A percentile compares a stretch with the other conserved stretches of the same genome.
These are phyloP conservation scores for Centropus bengalensis DNA, from an alignment of 2,113 vertebrate species.

Conservation along the genomic window DNA sequence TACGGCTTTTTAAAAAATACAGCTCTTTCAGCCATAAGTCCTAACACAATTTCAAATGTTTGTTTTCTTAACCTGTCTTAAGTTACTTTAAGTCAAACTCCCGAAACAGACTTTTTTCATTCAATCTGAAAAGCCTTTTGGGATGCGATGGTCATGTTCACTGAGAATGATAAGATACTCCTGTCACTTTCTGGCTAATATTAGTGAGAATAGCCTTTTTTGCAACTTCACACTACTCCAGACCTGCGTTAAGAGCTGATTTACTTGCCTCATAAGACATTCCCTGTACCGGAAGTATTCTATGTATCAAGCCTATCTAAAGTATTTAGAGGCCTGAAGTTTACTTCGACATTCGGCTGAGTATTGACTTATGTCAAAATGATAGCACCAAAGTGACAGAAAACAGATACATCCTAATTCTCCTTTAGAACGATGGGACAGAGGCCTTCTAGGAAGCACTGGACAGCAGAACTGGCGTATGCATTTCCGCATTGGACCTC, in stretches of 20 bases:
- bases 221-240: neutral
- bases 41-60: neutral
- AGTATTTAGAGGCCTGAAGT: neutral
- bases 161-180: neutral
- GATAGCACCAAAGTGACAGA: neutral
- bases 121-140: neutral
- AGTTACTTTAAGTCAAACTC: neutral
- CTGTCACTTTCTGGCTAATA: neutral
- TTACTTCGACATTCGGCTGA: neutral
- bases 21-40: neutral
- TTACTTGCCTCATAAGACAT: neutral
- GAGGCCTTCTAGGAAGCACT: neutral
- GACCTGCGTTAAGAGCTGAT: neutral
- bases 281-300: neutral
- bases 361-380: neutral
- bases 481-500: neutral
- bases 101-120: neutral
- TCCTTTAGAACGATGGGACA: fast-evolving
- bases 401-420: neutral
- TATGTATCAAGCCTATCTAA: neutral
- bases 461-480: neutral
- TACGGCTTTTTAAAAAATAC: neutral
- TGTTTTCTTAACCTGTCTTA: neutral
- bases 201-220: neutral
- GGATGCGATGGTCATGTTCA: neutral